These are phyloP conservation scores for Apomyelois bistriatella DNA, from an alignment of 2,888 invertebrate genomes.

Conservation along the genomic window DNA sequence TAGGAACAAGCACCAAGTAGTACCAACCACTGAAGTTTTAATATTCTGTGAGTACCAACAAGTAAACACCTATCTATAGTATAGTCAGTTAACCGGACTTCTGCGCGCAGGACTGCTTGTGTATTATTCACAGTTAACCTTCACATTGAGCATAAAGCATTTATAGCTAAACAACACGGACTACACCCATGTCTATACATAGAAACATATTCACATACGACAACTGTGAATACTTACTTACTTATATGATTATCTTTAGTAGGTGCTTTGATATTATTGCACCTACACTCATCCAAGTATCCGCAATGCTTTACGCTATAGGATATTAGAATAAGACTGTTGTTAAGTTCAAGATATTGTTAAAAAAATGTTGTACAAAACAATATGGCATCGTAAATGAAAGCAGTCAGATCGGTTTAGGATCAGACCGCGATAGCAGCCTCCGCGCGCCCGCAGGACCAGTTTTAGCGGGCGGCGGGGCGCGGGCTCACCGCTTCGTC, in stretches of 20 bases:
- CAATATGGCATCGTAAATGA: conserved; percentile 2
- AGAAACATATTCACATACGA: too few species aligned
- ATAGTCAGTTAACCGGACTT: neutral
- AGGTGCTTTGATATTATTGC: too few species aligned
- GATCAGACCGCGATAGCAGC: neutral
- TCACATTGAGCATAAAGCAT: neutral
- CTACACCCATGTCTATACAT: neutral
- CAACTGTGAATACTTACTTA: too few species aligned
- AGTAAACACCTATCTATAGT: too few species aligned
- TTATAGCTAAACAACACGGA: neutral
- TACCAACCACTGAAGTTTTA: too few species aligned
- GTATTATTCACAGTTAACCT: conserved; percentile 1
- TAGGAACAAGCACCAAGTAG: too few species aligned
- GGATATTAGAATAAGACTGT: too few species aligned
- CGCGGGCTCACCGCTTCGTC: conserved; percentile 52
- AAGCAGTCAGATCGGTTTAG: neutral
- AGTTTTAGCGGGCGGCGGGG: neutral
- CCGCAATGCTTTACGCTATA: too few species aligned
- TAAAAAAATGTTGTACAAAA: neutral
- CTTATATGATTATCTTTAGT: too few species aligned
- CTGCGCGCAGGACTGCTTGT: neutral
- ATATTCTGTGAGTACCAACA: too few species aligned
- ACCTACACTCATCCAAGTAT: too few species aligned
- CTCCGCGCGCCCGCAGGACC: neutral
- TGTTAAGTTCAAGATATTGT: too few species aligned